A percentile compares a stretch with the other conserved stretches of the same genome.
These are phyloP conservation scores for Ianthella basta DNA, from an alignment of 37 sponge, comb jelly and placozoan species.

Conservation along the genomic window DNA sequence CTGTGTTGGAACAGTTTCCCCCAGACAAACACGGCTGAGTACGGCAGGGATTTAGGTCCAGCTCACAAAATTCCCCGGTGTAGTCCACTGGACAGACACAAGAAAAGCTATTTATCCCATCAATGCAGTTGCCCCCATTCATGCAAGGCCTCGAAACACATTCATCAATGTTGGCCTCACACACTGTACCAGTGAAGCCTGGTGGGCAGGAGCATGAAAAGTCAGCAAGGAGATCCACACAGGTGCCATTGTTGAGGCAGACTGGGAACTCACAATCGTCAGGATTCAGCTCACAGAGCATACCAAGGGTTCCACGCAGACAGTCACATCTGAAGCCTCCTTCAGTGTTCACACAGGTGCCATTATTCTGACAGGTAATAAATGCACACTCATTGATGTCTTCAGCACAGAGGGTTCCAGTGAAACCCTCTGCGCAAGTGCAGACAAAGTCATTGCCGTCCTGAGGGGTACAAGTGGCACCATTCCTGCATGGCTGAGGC, in stretches of 20 bases:
- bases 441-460: constrained; percentile 34
- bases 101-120: not conserved
- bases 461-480: constrained; percentile 42
- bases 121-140: constrained; percentile 35
- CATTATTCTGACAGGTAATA: constrained; percentile 10
- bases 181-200: constrained; percentile 35
- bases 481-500: constrained; percentile 44
- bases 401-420: constrained; percentile 56
- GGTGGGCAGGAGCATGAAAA: constrained; percentile 26
- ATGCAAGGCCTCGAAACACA: constrained; percentile 10
- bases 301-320: constrained; percentile 45
- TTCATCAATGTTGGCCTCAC: constrained; percentile 22
- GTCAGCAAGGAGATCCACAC: constrained; percentile 30
- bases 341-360: constrained; percentile 4
- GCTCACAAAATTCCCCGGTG: constrained; percentile 29
- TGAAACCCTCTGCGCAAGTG: constrained; percentile 62
- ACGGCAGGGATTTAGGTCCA: not conserved
- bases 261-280: constrained; percentile 46
- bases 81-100: constrained; percentile 9
- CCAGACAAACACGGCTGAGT: constrained; percentile 3
- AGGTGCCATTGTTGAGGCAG: constrained; percentile 51
- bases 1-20: constrained; percentile 34
- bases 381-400: constrained; percentile 37
- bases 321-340: not conserved
- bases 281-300: constrained; percentile 36